Conservation (phyloP, 2,113 vertebrate genomes). For the Platysternon megacephalum region DNA sequence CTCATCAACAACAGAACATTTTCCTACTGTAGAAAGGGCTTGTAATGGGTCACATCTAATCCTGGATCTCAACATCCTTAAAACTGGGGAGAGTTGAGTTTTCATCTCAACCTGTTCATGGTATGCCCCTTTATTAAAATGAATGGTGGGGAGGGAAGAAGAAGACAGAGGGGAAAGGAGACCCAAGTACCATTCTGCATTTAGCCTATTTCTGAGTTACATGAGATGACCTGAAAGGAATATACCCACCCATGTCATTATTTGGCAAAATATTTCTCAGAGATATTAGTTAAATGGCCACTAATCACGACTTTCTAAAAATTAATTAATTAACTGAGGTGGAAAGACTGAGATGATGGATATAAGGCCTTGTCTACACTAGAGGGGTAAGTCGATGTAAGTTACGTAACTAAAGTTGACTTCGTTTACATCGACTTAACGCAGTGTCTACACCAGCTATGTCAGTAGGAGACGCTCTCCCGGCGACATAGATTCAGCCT, state of each 20-base stretch:
- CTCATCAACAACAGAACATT: neutral
- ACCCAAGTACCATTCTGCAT: neutral
- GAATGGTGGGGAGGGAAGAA: neutral
- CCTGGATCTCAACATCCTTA: neutral
- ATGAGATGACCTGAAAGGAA: neutral
- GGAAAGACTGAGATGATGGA: neutral
- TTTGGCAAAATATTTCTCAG: neutral
- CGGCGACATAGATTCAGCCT: too few species aligned
- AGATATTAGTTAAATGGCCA: neutral
- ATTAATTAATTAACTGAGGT: neutral
- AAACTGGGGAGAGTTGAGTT: neutral
- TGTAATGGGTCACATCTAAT: neutral
- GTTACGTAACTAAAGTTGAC: too few species aligned
- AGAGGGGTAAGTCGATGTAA: too few species aligned
- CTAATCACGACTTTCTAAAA: neutral
- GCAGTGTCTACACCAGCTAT: too few species aligned
- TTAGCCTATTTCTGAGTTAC: neutral
- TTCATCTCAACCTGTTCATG: neutral
- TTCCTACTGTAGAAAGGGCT: neutral
- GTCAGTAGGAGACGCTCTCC: too few species aligned
- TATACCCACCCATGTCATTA: rapidly evolving
- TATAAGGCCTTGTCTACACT: neutral
- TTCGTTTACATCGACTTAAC: too few species aligned
- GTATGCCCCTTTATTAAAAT: rapidly evolving
- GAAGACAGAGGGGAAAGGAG: neutral